Evolutionary conservation across 2,113 vertebrate genomes (phyloP).

Genomic region (Myiagra hebetior): DNA sequence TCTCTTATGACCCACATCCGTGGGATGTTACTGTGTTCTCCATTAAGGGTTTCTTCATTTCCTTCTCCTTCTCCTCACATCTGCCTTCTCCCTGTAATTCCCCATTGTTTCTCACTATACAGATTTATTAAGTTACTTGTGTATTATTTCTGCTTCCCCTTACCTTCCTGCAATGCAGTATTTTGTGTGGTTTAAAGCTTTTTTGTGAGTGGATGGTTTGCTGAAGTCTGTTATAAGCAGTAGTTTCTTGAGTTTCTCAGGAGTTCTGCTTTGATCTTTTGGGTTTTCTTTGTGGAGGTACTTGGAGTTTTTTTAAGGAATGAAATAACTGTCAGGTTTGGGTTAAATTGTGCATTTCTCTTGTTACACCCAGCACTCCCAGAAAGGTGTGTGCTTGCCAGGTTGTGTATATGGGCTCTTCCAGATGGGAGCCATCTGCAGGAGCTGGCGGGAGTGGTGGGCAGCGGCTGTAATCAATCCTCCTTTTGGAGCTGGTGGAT

Average conservation of each 20-base stretch:
- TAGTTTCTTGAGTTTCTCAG: neutral
- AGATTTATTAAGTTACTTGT: neutral
- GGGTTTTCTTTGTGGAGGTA: neutral
- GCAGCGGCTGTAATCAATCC: neutral
- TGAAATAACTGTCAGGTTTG: neutral
- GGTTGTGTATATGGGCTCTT: accelerated
- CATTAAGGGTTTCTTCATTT: neutral
- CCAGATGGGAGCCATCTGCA: neutral
- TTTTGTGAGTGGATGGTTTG: accelerated
- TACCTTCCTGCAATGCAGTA: neutral
- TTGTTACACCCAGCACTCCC: neutral
- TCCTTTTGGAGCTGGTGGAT: neutral
- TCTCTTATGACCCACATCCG: neutral
- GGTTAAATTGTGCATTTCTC: neutral
- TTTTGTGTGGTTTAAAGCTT: neutral
- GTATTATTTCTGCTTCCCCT: neutral
- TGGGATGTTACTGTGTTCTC: neutral
- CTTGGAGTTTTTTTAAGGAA: neutral
- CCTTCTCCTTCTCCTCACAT: neutral
- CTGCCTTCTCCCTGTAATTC: neutral
- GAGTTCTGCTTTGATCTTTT: neutral
- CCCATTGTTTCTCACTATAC: neutral
- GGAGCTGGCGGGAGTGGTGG: accelerated
- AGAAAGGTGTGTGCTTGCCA: neutral
- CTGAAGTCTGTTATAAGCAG: neutral